phyloP scores from a whole-genome alignment of 2,888 invertebrate genomes.

The Apotomis capreana region DNA sequence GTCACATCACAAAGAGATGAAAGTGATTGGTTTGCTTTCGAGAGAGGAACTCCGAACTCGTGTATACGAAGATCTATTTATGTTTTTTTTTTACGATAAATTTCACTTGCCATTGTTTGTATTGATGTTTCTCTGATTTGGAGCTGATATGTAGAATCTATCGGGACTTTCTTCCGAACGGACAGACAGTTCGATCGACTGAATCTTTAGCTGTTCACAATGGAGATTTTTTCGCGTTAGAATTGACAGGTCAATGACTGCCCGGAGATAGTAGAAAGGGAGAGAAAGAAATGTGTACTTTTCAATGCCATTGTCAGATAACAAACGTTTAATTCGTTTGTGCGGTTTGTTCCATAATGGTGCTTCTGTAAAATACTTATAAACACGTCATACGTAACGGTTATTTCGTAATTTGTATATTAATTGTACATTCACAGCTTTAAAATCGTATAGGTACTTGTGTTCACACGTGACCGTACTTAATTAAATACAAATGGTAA shows the following conservation, averaged over 20 bases:
- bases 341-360: slow-evolving; percentile 15
- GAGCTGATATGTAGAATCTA: slow-evolving; percentile 38
- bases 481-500: no score
- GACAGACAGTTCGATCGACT: slow-evolving; percentile 21
- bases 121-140: slow-evolving; percentile 41
- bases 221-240: slow-evolving; percentile 30
- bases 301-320: slow-evolving; percentile 34
- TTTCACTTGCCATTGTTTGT: slow-evolving; percentile 42
- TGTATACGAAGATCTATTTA: slow-evolving; percentile 39
- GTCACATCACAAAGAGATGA: slow-evolving; percentile 69
- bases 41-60: slow-evolving; percentile 43
- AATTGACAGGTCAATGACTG: slow-evolving; percentile 32
- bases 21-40: slow-evolving; percentile 78
- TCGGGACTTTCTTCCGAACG: slow-evolving; percentile 39
- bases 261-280: slow-evolving; percentile 29
- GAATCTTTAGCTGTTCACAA: slow-evolving; percentile 23
- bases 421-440: no score
- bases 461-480: no score
- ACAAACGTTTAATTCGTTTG: slow-evolving; percentile 21
- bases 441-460: no score
- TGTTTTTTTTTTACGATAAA: slow-evolving; percentile 39
- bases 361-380: slow-evolving; percentile 10
- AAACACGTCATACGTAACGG: not conserved
- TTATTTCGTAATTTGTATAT: not conserved
- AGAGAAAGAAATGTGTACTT: slow-evolving; percentile 22